phyloP scores from a whole-genome alignment of 2,113 vertebrate genomes.

The Oryzias celebensis region DNA sequence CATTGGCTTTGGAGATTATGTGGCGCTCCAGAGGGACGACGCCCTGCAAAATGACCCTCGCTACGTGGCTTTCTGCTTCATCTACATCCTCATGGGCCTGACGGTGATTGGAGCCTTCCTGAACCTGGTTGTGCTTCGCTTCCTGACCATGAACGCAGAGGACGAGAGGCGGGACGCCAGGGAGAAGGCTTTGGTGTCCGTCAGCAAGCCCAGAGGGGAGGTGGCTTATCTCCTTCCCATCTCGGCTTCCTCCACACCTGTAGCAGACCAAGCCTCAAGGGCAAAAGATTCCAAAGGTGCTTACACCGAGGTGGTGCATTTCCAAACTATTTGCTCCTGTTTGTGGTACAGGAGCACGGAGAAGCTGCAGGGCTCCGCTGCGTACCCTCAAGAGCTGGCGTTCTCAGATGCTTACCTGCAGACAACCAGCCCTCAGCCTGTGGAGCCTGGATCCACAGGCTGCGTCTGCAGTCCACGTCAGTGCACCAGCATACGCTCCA shows the following conservation, averaged over 20 bases:
- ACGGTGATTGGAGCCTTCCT: conserved; percentile 98
- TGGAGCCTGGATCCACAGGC: conserved; percentile 80
- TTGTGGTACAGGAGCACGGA: conserved; percentile 94
- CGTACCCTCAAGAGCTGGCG: conserved; percentile 86
- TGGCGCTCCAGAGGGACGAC: conserved; percentile 92
- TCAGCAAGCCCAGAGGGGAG: conserved; percentile 62
- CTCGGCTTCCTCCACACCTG: conserved; percentile 42
- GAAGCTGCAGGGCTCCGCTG: conserved; percentile 87
- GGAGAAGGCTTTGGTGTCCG: conserved; percentile 82
- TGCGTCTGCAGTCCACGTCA: conserved; percentile 85
- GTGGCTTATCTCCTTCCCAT: conserved; percentile 42
- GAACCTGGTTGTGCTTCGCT: conserved; percentile 95
- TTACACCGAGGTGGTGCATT: conserved; percentile 92
- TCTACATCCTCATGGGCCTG: conserved; percentile 94
- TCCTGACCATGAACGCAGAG: conserved; percentile 96
- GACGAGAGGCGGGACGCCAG: conserved; percentile 92
- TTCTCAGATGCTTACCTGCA: conserved; percentile 87
- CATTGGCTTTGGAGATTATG: conserved; percentile 84
- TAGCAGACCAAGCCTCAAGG: conserved; percentile 22
- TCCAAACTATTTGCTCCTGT: conserved; percentile 96
- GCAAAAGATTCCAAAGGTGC: conserved; percentile 81
- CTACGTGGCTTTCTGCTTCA: conserved; percentile 97
- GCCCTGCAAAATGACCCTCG: conserved; percentile 92
- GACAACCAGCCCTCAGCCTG: conserved; percentile 78
- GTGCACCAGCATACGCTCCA: conserved; percentile 87